Evolutionary conservation across 2,113 vertebrate genomes (phyloP), one percentile per base, ranked within the genome.

Genomic region (Ceyx margarethae): DNA sequence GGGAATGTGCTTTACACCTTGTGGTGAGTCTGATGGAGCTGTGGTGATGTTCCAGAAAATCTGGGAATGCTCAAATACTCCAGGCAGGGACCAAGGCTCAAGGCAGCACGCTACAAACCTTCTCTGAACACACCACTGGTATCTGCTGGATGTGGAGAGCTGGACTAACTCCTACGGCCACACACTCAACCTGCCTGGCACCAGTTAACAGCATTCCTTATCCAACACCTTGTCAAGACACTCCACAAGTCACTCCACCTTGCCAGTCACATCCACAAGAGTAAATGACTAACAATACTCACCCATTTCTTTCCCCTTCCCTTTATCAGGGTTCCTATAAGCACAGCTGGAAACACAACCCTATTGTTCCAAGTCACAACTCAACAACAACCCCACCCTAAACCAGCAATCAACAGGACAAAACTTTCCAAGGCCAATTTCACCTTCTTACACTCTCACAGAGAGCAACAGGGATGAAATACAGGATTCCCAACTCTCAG

Each of bases 61-160:
- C 17, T 13, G 35, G 50, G 1, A 1, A 75, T 43, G 43, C 31
- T 72, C 21, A 31, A 60, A 56, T 19, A n/a, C 15, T 26, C 28
- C 83, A 66, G 25, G 43, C 0, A 2, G 15, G 16, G 13, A 29
- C 9, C 0, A 1, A 42, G 65, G 42, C 17, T 43, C 57, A 16
- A 2, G 11, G 40, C 28, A 87, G n/a, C 3, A 1, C 3, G 4
- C 20, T 33, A 1, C 7, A 42, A 86, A 37, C 15, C 61, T 33
- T 42, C 13, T 7, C 11, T 21, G 25, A 57, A 15, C 51, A 25
- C 46, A 31, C 21, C 35, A 10, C 53, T 29, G 56, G 20, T 16
- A 35, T 15, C 48, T 45, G 57, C 23, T 48, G 35, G 37, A 8
- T 42, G 45, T 40, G 16, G n/a, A 37, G 40, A 67, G 60, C 45